Base-by-base conservation (phyloP, 2,113 vertebrate species). In the Hystrix brachyura region DNA sequence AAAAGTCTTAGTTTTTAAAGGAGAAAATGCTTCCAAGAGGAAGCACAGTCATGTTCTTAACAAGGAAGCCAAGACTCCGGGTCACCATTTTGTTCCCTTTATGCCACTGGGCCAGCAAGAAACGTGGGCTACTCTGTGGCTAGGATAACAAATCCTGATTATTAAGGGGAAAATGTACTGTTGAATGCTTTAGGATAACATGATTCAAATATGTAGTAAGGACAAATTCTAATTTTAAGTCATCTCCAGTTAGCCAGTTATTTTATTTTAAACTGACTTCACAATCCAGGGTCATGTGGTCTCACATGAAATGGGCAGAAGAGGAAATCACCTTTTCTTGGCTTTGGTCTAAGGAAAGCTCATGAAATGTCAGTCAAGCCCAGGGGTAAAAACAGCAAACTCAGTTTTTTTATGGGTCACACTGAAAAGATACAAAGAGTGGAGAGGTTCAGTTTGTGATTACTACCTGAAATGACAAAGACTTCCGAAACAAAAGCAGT, bases 201-300 rank as follows among this genome's bases (percentile, higher is more conserved):
- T 27, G 12, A 23, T 19, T 9, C 57, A 74, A 94, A 78, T 9
- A 81, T 74, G 64, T 43, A 51, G n/a, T 25, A 86, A 57, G 32
- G 57, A 72, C n/a, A 90, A 81, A 79, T n/a, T 79, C 46, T 89
- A 64, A 72, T 90, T 93, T 86, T 72, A 25, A 86, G 55, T 81
- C 38, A 65, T n/a, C 25, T 55, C 32, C 29, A 55, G 4, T 17
- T 48, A 64, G 53, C 5, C 18, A 32, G n/a, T 81, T 80, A 71
- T 86, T 90, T 86, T 81, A 48, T 71, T 82, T 91, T 74, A 81
- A 94, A 81, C 74, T 71, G 87, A 74, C 32, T 81, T 38, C 34
- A 88, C 57, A 86, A 25, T 51, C 64, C n/a, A 80, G 55, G 14
- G 25, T 59, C 72, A 80, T 38, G 21, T 69, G 48, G 13, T 64